Evolutionary conservation across 2,113 vertebrate species (phyloP).

Genomic region (Chamaetylas fuelleborni): DNA sequence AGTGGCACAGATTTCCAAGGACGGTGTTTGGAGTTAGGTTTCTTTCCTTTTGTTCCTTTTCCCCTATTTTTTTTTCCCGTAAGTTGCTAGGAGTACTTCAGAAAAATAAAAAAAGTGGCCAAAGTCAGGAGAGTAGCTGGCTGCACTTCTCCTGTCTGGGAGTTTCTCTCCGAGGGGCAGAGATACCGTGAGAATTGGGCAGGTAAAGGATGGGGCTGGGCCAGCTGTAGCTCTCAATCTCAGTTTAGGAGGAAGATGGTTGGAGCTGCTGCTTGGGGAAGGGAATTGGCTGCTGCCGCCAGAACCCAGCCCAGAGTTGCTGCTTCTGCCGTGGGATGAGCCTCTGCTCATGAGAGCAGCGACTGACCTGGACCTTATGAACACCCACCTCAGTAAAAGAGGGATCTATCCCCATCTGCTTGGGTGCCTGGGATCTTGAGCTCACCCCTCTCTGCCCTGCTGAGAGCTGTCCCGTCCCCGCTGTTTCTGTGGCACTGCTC

Average conservation of each 20-base stretch:
- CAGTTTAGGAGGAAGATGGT: neutral
- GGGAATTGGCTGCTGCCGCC: neutral
- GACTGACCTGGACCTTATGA: neutral
- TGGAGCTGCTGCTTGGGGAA: neutral
- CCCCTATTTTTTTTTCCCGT: neutral
- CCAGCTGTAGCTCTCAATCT: neutral
- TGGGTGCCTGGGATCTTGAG: accelerated
- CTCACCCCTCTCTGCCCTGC: neutral
- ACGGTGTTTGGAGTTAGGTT: neutral
- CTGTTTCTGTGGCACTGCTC: neutral
- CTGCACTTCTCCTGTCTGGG: neutral
- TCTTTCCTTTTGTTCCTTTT: neutral
- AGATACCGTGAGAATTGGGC: neutral
- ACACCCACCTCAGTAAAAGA: neutral
- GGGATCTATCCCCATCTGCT: neutral
- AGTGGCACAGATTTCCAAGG: neutral
- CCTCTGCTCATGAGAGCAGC: neutral
- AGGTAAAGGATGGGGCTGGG: neutral
- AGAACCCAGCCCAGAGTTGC: neutral
- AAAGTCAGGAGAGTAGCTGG: neutral
- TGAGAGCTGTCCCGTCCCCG: too few species aligned
- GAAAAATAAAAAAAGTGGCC: neutral
- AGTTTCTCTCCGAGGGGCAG: neutral
- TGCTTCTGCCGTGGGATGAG: neutral
- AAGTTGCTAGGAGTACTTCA: neutral